Evolutionary conservation across 53 echinoderm and acorn worm species (phyloP), one percentile per base, ranked within the genome.

Genomic region (Echinarachnius parma): DNA sequence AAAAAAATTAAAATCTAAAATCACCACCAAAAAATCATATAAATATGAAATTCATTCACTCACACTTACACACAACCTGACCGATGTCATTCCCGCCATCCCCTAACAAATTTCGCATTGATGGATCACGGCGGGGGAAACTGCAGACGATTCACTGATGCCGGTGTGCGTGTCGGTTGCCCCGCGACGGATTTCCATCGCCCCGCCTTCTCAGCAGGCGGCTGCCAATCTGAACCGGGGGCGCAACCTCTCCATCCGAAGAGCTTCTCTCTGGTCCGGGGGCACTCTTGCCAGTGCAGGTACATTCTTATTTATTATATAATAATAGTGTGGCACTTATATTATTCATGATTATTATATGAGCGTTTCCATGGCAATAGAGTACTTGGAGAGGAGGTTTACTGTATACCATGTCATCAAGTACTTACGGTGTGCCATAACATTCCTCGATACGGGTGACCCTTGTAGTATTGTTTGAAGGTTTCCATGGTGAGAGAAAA

Each of bases 231-330:
- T 87, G 84, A 86, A 83, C 64, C 95, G 95, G 61, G 81, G 81
- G 55, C 85, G 90, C 66, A 95, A 90, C 78, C 69, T 91, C 81
- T 95, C 95, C 55, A 86, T 91, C 61, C 90, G 95, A 31, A 90
- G 95, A 42, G 90, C 95, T 75, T 95, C 95, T 46, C 95, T 95
- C 58, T 95, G 95, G 95, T 95, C 95, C 11, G 89, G 89, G 22
- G 89, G 90, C 62, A 87, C 95, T 19, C 68, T 82, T n/a, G 89
- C 86, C 64, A 93, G 78, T 61, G 82, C 82, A 85, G 81, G 84
- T 84, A 86, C 67, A 77, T 72, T 75, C 64, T 50, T 52, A 64
- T 39, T 48, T 82, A 52, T 59, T 77, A 77, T 13, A 39, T 13
- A 13, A 39, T 39, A 39, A 39, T 39, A 13, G 7, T 13, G 42